These are phyloP conservation scores for Protobothrops mucrosquamatus DNA, from an alignment of 2,113 vertebrate genomes.

Conservation along the genomic window DNA sequence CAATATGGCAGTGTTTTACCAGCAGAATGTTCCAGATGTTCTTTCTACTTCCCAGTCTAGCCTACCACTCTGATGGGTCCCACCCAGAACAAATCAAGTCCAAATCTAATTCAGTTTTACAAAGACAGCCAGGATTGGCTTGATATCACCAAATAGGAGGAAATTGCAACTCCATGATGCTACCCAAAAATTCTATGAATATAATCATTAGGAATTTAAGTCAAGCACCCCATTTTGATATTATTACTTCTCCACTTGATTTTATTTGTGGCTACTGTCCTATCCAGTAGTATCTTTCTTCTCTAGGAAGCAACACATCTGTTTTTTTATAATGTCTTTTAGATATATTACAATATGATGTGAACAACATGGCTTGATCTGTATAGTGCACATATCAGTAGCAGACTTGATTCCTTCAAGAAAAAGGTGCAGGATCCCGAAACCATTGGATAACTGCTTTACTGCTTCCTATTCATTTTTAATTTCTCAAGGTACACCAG, in stretches of 20 bases:
- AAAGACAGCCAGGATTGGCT: neutral
- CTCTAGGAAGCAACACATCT: neutral
- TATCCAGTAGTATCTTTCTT: neutral
- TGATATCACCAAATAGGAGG: neutral
- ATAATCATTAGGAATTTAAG: neutral
- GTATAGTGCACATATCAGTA: neutral
- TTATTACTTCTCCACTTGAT: neutral
- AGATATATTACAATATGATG: neutral
- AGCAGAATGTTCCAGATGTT: neutral
- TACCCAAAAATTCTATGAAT: neutral
- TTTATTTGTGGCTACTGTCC: neutral
- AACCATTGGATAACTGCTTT: neutral
- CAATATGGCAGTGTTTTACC: neutral
- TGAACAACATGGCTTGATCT: neutral
- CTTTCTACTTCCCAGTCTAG: neutral
- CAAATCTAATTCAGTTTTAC: neutral
- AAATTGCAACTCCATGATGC: neutral
- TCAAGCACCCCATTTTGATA: neutral
- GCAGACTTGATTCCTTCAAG: neutral
- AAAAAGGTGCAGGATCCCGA: neutral
- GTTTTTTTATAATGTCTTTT: neutral
- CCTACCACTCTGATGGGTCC: neutral
- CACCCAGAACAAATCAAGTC: neutral
- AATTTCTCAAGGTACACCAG: neutral
- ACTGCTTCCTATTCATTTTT: neutral